Evolutionary conservation across 1,140 invertebrate genomes (phyloP).

Genomic region (Brachionus calyciflorus): DNA sequence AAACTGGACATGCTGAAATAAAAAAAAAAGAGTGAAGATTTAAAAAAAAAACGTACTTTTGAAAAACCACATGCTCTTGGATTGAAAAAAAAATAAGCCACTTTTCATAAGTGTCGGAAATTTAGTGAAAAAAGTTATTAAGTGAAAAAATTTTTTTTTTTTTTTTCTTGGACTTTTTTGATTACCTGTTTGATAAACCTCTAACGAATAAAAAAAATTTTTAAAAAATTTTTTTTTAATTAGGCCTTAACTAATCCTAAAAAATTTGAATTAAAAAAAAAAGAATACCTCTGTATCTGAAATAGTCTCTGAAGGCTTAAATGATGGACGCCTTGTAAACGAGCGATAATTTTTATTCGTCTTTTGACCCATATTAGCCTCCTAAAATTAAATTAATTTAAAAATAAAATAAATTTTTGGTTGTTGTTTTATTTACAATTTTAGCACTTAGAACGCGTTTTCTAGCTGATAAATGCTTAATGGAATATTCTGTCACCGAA

Average conservation of each 20-base stretch:
- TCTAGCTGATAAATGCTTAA: conserved; percentile 52
- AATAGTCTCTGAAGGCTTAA: background rate
- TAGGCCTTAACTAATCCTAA: background rate
- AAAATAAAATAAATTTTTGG: no score
- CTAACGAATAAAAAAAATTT: background rate
- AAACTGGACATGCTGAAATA: background rate
- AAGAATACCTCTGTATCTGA: conserved; percentile 27
- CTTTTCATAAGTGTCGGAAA: background rate
- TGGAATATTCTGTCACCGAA: conserved; percentile 56
- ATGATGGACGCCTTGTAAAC: background rate
- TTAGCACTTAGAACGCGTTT: conserved; percentile 46
- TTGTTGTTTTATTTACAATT: conserved; percentile 50
- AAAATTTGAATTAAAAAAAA: background rate
- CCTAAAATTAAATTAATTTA: background rate
- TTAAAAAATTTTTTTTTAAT: background rate
- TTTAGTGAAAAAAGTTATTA: background rate
- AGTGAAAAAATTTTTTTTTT: background rate
- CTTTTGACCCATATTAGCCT: background rate
- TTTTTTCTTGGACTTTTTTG: background rate
- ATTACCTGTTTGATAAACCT: conserved; percentile 44
- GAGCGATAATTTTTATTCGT: conserved; percentile 8
- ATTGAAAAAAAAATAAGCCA: no score
- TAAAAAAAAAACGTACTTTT: background rate
- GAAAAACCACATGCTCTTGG: background rate
- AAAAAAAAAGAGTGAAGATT: no score